A percentile compares a stretch with the other conserved stretches of the same genome.
These are phyloP conservation scores for Crocallis elinguaria DNA, from an alignment of 2,888 invertebrate species.

Conservation along the genomic window DNA sequence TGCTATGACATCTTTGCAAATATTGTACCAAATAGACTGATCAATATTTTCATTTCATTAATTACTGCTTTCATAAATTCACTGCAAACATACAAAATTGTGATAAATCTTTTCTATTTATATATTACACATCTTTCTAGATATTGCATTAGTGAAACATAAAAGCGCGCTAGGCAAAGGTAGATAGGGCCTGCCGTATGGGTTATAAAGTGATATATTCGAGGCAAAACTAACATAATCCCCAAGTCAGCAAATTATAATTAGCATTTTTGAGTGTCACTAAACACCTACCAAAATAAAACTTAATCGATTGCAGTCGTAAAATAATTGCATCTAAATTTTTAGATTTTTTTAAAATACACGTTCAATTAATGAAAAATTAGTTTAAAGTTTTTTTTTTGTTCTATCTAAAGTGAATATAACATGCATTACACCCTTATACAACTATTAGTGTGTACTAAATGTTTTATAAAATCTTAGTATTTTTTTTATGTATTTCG, in stretches of 20 bases:
- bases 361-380: conserved; percentile 34
- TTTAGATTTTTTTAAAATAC: conserved; percentile 32
- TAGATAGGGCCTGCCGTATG: conserved; percentile 26
- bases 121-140: conserved; percentile 7
- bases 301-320: conserved; percentile 61
- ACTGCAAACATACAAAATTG: no score
- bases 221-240: conserved; percentile 24
- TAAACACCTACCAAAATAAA: conserved; percentile 52
- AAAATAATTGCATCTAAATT: conserved; percentile 42
- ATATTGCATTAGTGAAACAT: not conserved
- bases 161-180: conserved; percentile 2
- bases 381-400: conserved; percentile 60
- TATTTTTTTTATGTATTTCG: conserved; percentile 54
- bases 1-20: no score
- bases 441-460: conserved; percentile 70
- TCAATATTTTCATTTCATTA: no score
- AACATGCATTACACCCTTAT: conserved; percentile 69
- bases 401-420: conserved; percentile 74
- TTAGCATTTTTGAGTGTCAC: conserved; percentile 38
- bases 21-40: no score
- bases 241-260: conserved; percentile 49
- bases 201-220: conserved; percentile 18
- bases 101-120: not conserved
- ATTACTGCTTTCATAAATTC: no score
- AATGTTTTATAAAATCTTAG: conserved; percentile 69